Base-by-base conservation (phyloP, 2,113 vertebrate species). In the Pelusios castaneus region DNA sequence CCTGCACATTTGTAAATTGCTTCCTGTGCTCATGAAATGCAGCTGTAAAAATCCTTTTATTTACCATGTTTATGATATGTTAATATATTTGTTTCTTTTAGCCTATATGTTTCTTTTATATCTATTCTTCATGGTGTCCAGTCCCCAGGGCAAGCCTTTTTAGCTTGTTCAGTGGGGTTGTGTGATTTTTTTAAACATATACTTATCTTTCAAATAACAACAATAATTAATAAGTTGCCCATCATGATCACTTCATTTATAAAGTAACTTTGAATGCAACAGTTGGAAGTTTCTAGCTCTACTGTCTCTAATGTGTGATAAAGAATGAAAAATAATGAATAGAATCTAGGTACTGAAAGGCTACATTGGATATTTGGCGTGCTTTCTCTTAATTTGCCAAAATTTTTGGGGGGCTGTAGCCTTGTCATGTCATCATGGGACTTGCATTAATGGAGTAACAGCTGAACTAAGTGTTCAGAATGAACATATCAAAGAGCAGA, bases 391-490 rank as follows among this genome's bases (percentile, higher is more conserved):
- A 24, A 60, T 56, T 83, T 55, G 56, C 75, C 31, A 87, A 58
- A 76, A 27, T 38, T 90, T 96, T 87, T 9, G 51, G 93, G 91
- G 78, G 89, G 16, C 80, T 12, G 52, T 41, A 0, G 5, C 54
- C 38, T 13, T 55, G 51, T 45, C 1, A 0, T 25, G 63, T 82
- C 4, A 0, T 21, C 25, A 27, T 2, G 6, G 82, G 90, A 80
- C 85, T 88, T 91, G 94, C 84, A 55, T 91, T 96, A 82, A 80
- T 11, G 87, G 94, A 87, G 96, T 88, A 95, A 90, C 98, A 97
- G 98, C 98, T 95, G 97, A 98, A 84, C 45, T 92, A 70, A 91
- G 96, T 51, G 38, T 81, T 81, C 8, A 21, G 80, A 94, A 94
- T 0, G 91, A 96, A 12, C 89, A 60, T 87, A 88, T 94, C 95